Conservation (phyloP, 2,113 vertebrate genomes). For the Phoxinus phoxinus region DNA sequence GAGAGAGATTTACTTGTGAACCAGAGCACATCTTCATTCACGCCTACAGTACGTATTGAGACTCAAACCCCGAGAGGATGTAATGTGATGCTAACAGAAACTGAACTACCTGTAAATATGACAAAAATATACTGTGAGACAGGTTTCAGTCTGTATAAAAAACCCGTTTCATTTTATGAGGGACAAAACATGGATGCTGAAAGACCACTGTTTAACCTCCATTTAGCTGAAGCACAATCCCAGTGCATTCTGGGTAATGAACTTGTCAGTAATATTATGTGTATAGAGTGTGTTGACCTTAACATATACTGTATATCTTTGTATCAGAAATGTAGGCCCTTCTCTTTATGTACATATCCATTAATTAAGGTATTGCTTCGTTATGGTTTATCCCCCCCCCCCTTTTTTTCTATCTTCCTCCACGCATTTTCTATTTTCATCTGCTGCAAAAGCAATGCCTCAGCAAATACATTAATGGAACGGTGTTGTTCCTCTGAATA, state of each 20-base stretch:
- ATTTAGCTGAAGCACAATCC: slow-evolving; percentile 43
- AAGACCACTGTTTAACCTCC: slow-evolving; percentile 47
- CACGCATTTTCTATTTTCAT: slow-evolving; percentile 33
- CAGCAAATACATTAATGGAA: slow-evolving; percentile 54
- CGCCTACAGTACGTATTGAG: slow-evolving; percentile 25
- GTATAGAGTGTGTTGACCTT: slow-evolving; percentile 38
- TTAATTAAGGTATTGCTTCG: slow-evolving; percentile 8
- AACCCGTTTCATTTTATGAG: slow-evolving; percentile 40
- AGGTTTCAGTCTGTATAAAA: slow-evolving; percentile 11
- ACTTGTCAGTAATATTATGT: slow-evolving; percentile 24
- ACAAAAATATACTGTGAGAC: slow-evolving; percentile 28
- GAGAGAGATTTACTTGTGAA: slow-evolving; percentile 68
- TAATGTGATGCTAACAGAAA: slow-evolving; percentile 33
- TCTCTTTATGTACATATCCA: slow-evolving; percentile 13
- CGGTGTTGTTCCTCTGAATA: slow-evolving; percentile 65
- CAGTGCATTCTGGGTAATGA: slow-evolving; percentile 38
- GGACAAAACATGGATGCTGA: slow-evolving; percentile 50
- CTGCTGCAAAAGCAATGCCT: slow-evolving; percentile 52
- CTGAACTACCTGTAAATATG: slow-evolving; percentile 59
- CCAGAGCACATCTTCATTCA: slow-evolving; percentile 32
- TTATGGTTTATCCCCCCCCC: slow-evolving; percentile 55
- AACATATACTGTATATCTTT: slow-evolving; percentile 39
- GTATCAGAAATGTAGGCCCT: not conserved
- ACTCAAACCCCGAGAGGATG: slow-evolving; percentile 33
- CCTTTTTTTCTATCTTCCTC: slow-evolving; percentile 66